Evolutionary conservation across 2,888 invertebrate genomes (phyloP), one percentile per base, ranked within the genome.

Genomic region (Agriopis leucophaearia): DNA sequence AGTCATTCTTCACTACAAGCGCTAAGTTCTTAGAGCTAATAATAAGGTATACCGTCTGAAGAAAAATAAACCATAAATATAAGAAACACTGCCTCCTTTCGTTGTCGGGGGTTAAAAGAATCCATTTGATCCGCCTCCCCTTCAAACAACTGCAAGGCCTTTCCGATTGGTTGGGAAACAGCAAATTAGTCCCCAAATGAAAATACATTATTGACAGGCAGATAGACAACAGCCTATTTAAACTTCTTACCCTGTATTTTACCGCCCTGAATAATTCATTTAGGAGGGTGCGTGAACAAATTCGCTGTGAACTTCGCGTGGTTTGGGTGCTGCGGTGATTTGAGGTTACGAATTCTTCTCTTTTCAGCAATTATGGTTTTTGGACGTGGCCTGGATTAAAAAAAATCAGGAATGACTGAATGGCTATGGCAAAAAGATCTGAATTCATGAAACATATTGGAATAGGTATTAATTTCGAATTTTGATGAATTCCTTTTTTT

Each of bases 221-320:
- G 86, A 87, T 74, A 83, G 88, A 87, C 86, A 87, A 82, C 77
- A 75, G 80, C 76, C 82, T 80, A 79, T 81, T 81, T 79, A 82
- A 81, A 82, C 82, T 85, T 80, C 79, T 81, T 81, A 83, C 82
- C 78, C 80, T 82, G 82, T 84, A 81, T 83, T 85, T 80, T 79
- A 81, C 76, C 76, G 81, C 78, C 70, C 72, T 88, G 88, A 88
- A 88, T 88, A 82, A 88, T 88, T 88, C 85, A 88, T 87, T 82
- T 79, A 81, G 76, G 84, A 84, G 86, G 87, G 87, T 83, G 86
- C 85, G 85, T 83, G 83, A 81, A 81, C 81, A 84, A 86, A 86
- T 83, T 83, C 71, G 71, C 71, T 72, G 77, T 77, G 68, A 85
- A 87, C 79, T 85, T 83, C 78, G 13, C 35, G n/a, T 66, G 59